These are phyloP conservation scores for Hemicrepidius hirtus DNA, from an alignment of 2,888 invertebrate genomes.

Conservation along the genomic window DNA sequence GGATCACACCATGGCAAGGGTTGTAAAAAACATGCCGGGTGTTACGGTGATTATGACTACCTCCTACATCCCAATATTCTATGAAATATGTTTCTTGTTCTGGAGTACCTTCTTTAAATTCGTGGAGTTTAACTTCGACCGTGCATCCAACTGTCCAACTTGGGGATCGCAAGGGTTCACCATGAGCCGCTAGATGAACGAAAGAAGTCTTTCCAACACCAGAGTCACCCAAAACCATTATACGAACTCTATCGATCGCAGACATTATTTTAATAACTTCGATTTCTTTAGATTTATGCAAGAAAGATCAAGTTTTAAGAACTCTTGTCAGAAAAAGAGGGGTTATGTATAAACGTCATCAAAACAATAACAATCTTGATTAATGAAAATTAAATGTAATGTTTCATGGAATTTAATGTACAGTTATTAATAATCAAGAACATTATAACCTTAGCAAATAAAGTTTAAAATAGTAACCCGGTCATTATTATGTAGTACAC, in stretches of 20 bases:
- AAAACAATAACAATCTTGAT: too few species aligned
- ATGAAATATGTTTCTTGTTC: conserved; percentile 93
- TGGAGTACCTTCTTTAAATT: conserved; percentile 95
- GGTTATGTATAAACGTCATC: too few species aligned
- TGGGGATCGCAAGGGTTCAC: conserved; percentile 88
- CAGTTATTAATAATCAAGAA: too few species aligned
- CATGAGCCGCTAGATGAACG: conserved; percentile 92
- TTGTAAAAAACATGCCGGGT: conserved; percentile 96
- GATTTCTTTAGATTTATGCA: too few species aligned
- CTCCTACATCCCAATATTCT: conserved; percentile 98
- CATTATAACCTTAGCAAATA: too few species aligned
- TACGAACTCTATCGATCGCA: conserved; percentile 91
- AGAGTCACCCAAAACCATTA: conserved; percentile 92
- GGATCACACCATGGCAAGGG: conserved; percentile 93
- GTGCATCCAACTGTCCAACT: conserved; percentile 98
- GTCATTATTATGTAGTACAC: too few species aligned
- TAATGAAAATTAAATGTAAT: too few species aligned
- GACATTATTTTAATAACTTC: conserved; percentile 81
- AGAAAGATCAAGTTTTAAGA: too few species aligned
- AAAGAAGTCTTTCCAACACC: conserved; percentile 98
- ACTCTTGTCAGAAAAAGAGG: too few species aligned
- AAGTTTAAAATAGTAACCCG: too few species aligned
- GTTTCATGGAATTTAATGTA: too few species aligned
- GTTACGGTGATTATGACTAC: conserved; percentile 93
- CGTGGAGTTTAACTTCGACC: conserved; percentile 95